Evolutionary conservation across 30 jellyfish, hydroid and myxozoan species (phyloP).

Genomic region (Hydractinia echinata): DNA sequence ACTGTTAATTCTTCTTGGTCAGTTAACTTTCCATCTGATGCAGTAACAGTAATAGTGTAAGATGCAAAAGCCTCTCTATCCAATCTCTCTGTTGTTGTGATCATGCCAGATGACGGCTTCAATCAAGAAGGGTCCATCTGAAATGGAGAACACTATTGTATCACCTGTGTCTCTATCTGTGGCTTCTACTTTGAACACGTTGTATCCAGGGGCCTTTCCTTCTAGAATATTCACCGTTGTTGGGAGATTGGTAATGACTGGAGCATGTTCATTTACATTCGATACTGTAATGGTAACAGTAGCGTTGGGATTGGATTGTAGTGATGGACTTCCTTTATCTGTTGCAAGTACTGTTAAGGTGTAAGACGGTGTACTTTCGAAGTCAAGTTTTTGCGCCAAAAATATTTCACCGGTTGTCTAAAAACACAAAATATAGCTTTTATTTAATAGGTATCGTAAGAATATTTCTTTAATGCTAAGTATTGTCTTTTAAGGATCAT

Average conservation of each 20-base stretch:
- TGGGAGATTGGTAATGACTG: constrained; percentile 13
- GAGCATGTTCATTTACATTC: constrained; percentile 31
- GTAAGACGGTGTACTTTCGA: neutral
- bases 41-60: constrained; percentile 9
- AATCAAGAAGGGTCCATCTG: neutral
- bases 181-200: constrained; percentile 7
- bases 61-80: constrained; percentile 13
- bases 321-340: constrained; percentile 17
- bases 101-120: constrained; percentile 9
- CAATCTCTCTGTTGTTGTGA: neutral
- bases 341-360: constrained; percentile 27
- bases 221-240: neutral
- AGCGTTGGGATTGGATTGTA: constrained; percentile 5
- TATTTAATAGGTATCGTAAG: too few relatives aligned
- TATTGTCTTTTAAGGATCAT: too few relatives aligned
- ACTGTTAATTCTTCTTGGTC: neutral
- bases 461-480: too few relatives aligned
- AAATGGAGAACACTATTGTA: neutral
- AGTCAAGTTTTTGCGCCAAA: neutral
- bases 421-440: too few relatives aligned
- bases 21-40: constrained; percentile 20
- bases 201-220: neutral
- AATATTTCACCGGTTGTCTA: neutral
- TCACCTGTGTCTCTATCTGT: constrained; percentile 16
- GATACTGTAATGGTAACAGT: constrained; percentile 2